Evolutionary conservation across 2,888 invertebrate genomes (phyloP).

Genomic region (Hirtodrosophila trivittata): DNA sequence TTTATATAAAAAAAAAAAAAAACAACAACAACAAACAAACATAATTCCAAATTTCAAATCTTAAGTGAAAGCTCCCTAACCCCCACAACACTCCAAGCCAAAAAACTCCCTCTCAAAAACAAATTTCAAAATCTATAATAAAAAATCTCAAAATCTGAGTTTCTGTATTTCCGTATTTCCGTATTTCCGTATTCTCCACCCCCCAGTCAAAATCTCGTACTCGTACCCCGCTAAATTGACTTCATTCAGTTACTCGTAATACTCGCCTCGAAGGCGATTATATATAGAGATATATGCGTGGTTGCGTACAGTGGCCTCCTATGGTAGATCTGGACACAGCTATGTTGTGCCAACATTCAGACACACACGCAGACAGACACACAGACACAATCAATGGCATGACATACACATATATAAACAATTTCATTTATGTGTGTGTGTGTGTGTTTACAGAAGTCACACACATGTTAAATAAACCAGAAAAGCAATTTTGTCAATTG

Average conservation of each 20-base stretch:
- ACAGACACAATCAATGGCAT: conserved; percentile 7
- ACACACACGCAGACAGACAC: conserved; percentile 18
- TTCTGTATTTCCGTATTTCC: neutral
- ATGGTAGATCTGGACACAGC: conserved; percentile 83
- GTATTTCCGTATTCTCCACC: neutral
- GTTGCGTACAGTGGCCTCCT: conserved; percentile 84
- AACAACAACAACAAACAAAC: neutral
- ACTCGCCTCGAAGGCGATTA: conserved; percentile 14
- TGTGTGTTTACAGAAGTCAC: conserved; percentile 34
- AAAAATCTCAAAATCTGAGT: neutral
- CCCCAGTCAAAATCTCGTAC: too few relatives aligned
- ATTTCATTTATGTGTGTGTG: conserved; percentile 13
- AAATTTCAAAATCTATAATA: too few relatives aligned
- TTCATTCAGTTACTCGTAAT: conserved; percentile 31
- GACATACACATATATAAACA: conserved; percentile 12
- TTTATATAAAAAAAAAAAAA: conserved; percentile 2
- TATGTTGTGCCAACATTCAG: conserved; percentile 48
- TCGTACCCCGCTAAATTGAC: conserved; percentile 49
- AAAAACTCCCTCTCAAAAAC: conserved; percentile 5
- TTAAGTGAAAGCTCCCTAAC: neutral
- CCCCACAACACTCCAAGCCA: conserved; percentile 2
- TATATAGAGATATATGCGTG: conserved; percentile 75
- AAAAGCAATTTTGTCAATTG: conserved; percentile 65
- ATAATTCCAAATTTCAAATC: neutral
- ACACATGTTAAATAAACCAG: conserved; percentile 58